Evolutionary conservation across 1,140 invertebrate genomes (phyloP).

Genomic region (Drosophila aff.): DNA sequence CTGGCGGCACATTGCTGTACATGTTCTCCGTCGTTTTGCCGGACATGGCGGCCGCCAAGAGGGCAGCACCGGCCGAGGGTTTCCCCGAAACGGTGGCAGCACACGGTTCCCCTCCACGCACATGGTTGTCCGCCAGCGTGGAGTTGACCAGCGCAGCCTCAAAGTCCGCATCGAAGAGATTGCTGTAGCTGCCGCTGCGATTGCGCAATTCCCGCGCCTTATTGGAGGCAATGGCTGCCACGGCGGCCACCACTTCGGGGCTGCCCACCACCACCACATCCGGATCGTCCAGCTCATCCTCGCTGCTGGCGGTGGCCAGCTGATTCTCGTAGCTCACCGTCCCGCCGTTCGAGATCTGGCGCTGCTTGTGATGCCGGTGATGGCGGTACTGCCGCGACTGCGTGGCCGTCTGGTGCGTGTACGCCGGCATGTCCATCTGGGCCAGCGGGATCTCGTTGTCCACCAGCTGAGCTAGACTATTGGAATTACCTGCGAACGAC

Average conservation of each 20-base stretch:
- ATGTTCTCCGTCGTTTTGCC: conserved; percentile 78
- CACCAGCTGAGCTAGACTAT: conserved; percentile 88
- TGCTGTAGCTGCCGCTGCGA: conserved; percentile 83
- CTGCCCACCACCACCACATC: conserved; percentile 74
- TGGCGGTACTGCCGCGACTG: conserved; percentile 74
- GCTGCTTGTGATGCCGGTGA: conserved; percentile 76
- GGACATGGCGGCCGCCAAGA: conserved; percentile 62
- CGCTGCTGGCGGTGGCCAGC: conserved; percentile 65
- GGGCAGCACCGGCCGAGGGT: conserved; percentile 55
- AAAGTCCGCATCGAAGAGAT: conserved; percentile 79
- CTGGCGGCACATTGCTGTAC: conserved; percentile 80
- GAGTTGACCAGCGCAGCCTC: conserved; percentile 60
- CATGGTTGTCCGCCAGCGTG: conserved; percentile 31
- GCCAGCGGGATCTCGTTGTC: conserved; percentile 88
- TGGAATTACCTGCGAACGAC: conserved; percentile 87
- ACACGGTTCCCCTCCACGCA: background rate
- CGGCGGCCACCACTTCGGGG: conserved; percentile 78
- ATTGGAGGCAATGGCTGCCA: conserved; percentile 71
- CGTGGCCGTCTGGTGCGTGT: conserved; percentile 64
- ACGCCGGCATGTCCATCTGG: conserved; percentile 84
- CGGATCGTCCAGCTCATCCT: conserved; percentile 72
- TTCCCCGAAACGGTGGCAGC: conserved; percentile 21
- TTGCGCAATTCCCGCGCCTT: conserved; percentile 76
- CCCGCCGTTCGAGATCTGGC: conserved; percentile 53
- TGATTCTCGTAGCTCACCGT: conserved; percentile 73